Evolutionary conservation across 2,113 vertebrate genomes (phyloP).

Genomic region (Amblyopsis rosae): DNA sequence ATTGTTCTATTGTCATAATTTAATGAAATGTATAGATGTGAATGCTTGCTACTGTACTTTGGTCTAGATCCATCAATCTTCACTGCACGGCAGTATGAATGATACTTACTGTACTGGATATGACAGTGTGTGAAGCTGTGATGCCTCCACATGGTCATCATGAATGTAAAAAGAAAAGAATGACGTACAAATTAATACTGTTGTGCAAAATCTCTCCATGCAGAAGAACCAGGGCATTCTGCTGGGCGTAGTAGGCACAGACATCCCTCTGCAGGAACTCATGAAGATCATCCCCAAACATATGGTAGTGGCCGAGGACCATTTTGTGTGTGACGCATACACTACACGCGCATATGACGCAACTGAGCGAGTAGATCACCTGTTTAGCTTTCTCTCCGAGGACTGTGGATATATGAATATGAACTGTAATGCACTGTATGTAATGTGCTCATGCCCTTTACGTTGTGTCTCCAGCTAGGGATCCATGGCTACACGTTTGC

Average conservation of each 20-base stretch:
- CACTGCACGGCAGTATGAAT: no score
- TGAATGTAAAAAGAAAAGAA: no score
- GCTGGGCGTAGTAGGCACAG: constrained; percentile 96
- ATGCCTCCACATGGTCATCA: no score
- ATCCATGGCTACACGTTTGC: constrained; percentile 98
- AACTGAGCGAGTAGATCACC: no score
- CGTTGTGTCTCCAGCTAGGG: constrained; percentile 82
- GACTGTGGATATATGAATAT: no score
- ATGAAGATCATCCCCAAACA: constrained; percentile 97
- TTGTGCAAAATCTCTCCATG: constrained; percentile 48
- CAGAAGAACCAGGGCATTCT: constrained; percentile 97
- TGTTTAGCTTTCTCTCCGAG: no score
- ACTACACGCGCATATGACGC: not conserved
- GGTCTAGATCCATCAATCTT: no score
- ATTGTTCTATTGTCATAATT: no score
- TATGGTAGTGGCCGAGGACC: constrained; percentile 80
- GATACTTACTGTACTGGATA: no score
- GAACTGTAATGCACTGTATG: not conserved
- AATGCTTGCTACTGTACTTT: no score
- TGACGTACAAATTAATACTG: constrained; percentile 7
- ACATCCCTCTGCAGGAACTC: constrained; percentile 97
- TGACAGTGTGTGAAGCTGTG: no score
- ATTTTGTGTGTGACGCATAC: not conserved
- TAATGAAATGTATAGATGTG: no score
- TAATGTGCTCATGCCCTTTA: constrained; percentile 8